Base-by-base conservation (phyloP, 2,888 invertebrate genomes). In the Flexamia atlantica region DNA sequence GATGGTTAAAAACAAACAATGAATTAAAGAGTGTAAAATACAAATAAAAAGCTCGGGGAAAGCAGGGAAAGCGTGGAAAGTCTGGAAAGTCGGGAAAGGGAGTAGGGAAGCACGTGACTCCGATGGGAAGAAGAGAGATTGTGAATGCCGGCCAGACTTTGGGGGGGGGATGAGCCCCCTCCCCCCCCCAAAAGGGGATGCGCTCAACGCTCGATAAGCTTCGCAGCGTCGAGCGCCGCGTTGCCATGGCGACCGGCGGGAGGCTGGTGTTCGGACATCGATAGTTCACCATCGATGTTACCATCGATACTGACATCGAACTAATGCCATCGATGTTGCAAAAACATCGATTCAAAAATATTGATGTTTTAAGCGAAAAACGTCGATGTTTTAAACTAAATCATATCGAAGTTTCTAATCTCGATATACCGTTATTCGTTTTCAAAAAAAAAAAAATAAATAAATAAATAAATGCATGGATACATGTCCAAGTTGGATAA, bases 1-100 rank as follows among this genome's bases (percentile, higher is more conserved):
- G 12, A 23, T 32, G 79, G 79, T 57, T 53, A 79, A 57, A 79
- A 79, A 79, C 79, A 79, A 79, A 79, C 79, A 79, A 79, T 79
- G 79, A 79, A 79, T 79, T 79, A 79, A 53, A 79, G 46, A 50
- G 79, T 57, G 57, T 79, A 57, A 50, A 76, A 76, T 79, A 79
- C 79, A 79, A 79, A 79, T 79, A 79, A 79, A 74, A 53, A 53
- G 53, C 28, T 28, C 64, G 79, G 79, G 79, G 20, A 57, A n/a
- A n/a, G n/a, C n/a, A n/a, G n/a, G n/a, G n/a, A n/a, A n/a, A n/a
- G n/a, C n/a, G n/a, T n/a, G n/a, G n/a, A n/a, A n/a, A n/a, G n/a
- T n/a, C n/a, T n/a, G n/a, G n/a, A n/a, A n/a, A 76, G 40, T 20
- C 25, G 1, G 76, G 50, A 28, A 30, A 23, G n/a, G 42, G 42